Conservation (phyloP, 2,888 invertebrate species). For the Cantharis lateralis region DNA sequence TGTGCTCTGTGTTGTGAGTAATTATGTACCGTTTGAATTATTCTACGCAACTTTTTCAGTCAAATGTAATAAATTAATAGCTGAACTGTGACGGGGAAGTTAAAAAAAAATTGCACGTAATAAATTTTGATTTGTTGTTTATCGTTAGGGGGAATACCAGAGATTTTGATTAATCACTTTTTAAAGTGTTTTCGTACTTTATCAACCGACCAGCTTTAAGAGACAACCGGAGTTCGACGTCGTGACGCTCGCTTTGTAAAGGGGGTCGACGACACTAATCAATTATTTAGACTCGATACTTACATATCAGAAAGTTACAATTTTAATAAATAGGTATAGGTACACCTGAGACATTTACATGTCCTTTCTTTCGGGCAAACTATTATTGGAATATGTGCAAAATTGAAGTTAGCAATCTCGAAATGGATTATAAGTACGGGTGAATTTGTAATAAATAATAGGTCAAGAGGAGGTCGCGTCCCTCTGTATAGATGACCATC, state of each 20-base stretch:
- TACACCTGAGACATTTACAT: neutral
- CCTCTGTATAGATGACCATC: conserved; percentile 20
- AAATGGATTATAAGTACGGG: neutral
- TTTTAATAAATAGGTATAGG: neutral
- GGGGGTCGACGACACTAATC: neutral
- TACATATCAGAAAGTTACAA: neutral
- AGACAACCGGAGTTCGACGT: neutral
- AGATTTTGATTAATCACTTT: neutral
- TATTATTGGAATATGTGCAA: neutral
- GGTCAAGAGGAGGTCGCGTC: conserved; percentile 15
- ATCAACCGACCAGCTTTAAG: neutral
- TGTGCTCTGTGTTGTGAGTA: neutral
- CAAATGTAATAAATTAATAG: neutral
- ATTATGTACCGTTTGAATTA: neutral
- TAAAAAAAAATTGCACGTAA: too few species aligned
- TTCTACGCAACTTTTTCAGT: neutral
- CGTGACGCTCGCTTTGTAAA: neutral
- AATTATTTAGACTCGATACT: neutral
- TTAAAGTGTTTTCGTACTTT: neutral
- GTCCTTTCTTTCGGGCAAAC: neutral
- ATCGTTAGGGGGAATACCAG: neutral
- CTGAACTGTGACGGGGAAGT: neutral
- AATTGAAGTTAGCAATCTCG: neutral
- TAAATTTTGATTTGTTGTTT: too few species aligned
- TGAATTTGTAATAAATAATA: conserved; percentile 5